phyloP scores from a whole-genome alignment of 2,113 vertebrate genomes.

The Phaethornis superciliosus region DNA sequence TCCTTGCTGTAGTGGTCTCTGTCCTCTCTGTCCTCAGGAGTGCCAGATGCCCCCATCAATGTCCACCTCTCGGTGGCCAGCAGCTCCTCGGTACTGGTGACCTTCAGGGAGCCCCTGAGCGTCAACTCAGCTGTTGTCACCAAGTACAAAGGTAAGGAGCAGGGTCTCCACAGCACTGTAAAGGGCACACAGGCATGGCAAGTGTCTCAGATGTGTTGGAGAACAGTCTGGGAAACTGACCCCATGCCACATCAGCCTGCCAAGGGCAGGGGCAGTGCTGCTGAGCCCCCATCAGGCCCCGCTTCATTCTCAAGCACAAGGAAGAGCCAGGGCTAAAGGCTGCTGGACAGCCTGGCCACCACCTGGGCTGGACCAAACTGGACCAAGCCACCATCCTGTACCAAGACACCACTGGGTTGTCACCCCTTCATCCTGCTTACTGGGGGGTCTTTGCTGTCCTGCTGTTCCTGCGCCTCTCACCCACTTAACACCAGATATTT shows the following conservation, averaged over 20 bases:
- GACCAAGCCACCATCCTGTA: neutral
- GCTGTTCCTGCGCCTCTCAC: neutral
- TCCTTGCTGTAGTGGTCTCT: neutral
- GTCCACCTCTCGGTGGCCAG: constrained; percentile 85
- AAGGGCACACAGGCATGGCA: neutral
- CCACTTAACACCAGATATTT: neutral
- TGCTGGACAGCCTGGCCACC: neutral
- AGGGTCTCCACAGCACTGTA: rapidly evolving
- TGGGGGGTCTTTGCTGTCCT: neutral
- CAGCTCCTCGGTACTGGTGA: constrained; percentile 83
- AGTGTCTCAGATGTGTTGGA: neutral
- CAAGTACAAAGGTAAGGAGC: constrained; percentile 86
- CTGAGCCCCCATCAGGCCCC: neutral
- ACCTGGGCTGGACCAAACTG: neutral
- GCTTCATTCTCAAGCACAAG: neutral
- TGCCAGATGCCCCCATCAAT: constrained; percentile 81
- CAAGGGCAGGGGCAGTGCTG: neutral
- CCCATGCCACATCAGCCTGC: rapidly evolving
- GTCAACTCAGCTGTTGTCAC: constrained; percentile 88
- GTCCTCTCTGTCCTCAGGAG: constrained; percentile 68
- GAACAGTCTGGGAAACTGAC: rapidly evolving
- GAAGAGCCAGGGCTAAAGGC: neutral
- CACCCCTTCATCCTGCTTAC: neutral
- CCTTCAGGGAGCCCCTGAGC: constrained; percentile 86
- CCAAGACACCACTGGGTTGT: neutral